These are phyloP conservation scores for Adoxophyes honmai DNA, from an alignment of 1,140 invertebrate species.

Conservation along the genomic window DNA sequence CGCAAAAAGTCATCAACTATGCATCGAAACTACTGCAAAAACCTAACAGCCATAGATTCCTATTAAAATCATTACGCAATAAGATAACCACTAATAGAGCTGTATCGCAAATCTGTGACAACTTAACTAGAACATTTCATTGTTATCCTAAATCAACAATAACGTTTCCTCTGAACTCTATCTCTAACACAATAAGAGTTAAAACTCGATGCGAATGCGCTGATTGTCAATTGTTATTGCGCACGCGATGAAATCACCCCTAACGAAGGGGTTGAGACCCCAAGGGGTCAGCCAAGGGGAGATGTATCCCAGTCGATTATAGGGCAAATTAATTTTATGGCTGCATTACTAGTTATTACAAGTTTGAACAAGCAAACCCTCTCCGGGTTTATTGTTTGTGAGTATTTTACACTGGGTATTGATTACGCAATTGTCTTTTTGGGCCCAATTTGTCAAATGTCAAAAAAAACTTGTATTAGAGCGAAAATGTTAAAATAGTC, in stretches of 20 bases:
- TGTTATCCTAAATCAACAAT: background rate
- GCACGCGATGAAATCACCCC: slow-evolving; percentile 38
- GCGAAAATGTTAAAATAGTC: too few species aligned
- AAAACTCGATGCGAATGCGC: background rate
- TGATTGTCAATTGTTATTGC: slow-evolving; percentile 26
- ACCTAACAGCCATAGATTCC: too few species aligned
- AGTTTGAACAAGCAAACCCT: too few species aligned
- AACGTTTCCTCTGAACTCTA: background rate
- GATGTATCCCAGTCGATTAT: slow-evolving; percentile 48
- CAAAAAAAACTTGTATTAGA: too few species aligned
- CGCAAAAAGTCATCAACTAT: too few species aligned
- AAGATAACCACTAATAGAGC: background rate
- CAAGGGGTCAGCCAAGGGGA: slow-evolving; percentile 11
- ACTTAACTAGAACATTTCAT: background rate
- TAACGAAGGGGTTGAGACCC: slow-evolving; percentile 45
- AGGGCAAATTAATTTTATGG: slow-evolving; percentile 34
- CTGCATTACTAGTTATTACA: background rate
- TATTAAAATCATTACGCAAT: background rate
- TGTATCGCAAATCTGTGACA: slow-evolving; percentile 14
- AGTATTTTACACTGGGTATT: too few species aligned
- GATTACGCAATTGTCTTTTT: too few species aligned
- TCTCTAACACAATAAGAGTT: background rate
- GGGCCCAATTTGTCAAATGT: too few species aligned
- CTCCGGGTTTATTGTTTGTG: too few species aligned
- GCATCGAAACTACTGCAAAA: too few species aligned